Evolutionary conservation across 2,113 vertebrate species (phyloP), one percentile per base, ranked within the genome.

Genomic region (Lathamus discolor): DNA sequence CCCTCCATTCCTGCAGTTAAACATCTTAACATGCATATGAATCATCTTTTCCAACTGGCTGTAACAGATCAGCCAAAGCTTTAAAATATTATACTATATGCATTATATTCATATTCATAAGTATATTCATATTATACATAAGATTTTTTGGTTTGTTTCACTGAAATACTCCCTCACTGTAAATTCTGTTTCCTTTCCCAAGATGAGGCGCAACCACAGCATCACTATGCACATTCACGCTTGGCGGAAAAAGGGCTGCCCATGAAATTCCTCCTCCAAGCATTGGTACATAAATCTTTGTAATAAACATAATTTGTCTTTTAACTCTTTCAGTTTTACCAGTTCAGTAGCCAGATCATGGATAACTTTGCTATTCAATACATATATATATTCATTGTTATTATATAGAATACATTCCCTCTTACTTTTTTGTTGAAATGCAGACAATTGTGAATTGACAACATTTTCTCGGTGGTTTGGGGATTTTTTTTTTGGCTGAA

Each of bases 401-500:
- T 19, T 46, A 18, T 13, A 52, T 24, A 33, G 82, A 82, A 63
- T 23, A 49, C 4, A 27, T 46, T 29, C 18, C 9, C 4, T 52
- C 5, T 59, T 44, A 64, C 5, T 1, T 37, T 70, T 82, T 62
- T 57, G 13, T 37, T 72, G 31, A 75, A 70, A 64, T 31, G 13
- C 24, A 72, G 25, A 72, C 3, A 75, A 43, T 10, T 5, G 13
- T 67, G 12, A 83, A 54, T n/a, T 17, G 4, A 48, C 27, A 63
- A 75, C 4, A 16, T 23, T 25, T 82, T 75, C 19, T 55, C 17
- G 31, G 19, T 68, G 8, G 3, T 72, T 86, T 48, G 11, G 1
- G 9, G 0, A n/a, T 0, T 2, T 25, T 1, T 1, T 23, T 68
- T 67, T 73, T 46, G 2, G 5, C 66, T 78, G 85, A 69, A 86